Conservation (phyloP, 1,140 invertebrate genomes). For the Diprion similis region DNA sequence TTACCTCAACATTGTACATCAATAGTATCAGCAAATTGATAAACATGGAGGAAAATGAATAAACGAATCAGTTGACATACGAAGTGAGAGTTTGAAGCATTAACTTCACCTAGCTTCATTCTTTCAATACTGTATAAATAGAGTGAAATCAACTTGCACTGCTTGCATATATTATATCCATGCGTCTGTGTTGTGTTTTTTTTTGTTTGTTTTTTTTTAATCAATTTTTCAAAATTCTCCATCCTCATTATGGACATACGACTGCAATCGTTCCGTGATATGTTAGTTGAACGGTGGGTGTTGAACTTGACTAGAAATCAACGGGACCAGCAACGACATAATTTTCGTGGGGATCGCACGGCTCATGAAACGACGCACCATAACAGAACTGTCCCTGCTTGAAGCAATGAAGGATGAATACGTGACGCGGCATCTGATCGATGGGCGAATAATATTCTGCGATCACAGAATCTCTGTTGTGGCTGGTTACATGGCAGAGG, state of each 20-base stretch:
- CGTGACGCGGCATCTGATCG: conserved; percentile 81
- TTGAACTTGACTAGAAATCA: not conserved
- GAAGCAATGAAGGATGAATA: conserved; percentile 85
- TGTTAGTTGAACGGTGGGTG: conserved; percentile 26
- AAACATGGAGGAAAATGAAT: no score
- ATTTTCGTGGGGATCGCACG: conserved; percentile 75
- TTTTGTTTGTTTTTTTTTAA: not conserved
- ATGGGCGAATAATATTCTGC: conserved; percentile 83
- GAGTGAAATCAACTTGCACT: no score
- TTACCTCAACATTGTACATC: no score
- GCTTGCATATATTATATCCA: no score
- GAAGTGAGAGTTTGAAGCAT: no score
- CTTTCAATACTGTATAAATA: no score
- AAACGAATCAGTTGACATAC: no score
- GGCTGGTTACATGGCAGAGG: conserved; percentile 84
- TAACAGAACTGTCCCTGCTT: conserved; percentile 71
- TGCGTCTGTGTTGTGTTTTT: not conserved
- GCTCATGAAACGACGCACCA: conserved; percentile 70
- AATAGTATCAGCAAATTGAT: no score
- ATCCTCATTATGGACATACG: conserved; percentile 40
- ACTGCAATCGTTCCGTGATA: conserved; percentile 20
- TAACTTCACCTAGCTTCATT: no score
- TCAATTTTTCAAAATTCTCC: not conserved
- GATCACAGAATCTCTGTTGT: conserved; percentile 86
- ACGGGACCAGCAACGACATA: conserved; percentile 58